phyloP scores from a whole-genome alignment of 2,888 invertebrate species.

The Cosmopolites sordidus region DNA sequence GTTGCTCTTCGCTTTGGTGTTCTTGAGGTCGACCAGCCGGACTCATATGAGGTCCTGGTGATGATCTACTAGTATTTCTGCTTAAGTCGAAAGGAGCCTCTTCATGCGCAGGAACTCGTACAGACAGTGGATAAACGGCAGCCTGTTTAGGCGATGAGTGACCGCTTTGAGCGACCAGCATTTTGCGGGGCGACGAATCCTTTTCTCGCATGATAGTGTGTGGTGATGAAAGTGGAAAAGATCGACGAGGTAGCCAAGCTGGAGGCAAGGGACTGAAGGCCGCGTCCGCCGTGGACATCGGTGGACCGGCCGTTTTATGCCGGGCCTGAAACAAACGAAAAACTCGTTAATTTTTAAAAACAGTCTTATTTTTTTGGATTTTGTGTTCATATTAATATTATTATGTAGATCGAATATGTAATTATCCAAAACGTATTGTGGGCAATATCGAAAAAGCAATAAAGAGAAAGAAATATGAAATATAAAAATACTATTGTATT shows the following conservation, averaged over 20 bases:
- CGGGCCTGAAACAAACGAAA: slow-evolving; percentile 32
- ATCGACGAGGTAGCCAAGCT: slow-evolving; percentile 41
- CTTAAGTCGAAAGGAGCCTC: slow-evolving; percentile 67
- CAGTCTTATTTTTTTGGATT: too few species aligned
- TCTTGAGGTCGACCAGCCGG: slow-evolving; percentile 54
- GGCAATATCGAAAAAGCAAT: too few species aligned
- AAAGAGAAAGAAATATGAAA: too few species aligned
- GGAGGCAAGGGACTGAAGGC: slow-evolving; percentile 33
- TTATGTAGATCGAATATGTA: too few species aligned
- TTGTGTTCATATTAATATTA: too few species aligned
- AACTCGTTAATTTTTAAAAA: too few species aligned
- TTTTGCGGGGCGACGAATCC: slow-evolving; percentile 87
- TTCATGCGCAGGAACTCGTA: slow-evolving; percentile 55
- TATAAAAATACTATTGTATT: too few species aligned
- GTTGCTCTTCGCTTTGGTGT: slow-evolving; percentile 61
- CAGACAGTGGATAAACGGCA: slow-evolving; percentile 64
- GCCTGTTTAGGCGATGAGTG: slow-evolving; percentile 70
- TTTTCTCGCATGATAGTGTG: slow-evolving; percentile 79
- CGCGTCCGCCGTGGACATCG: slow-evolving; percentile 72
- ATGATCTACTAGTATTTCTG: slow-evolving; percentile 44
- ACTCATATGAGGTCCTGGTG: slow-evolving; percentile 55
- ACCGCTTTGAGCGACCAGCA: slow-evolving; percentile 59
- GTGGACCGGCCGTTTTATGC: slow-evolving; percentile 39
- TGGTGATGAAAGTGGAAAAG: slow-evolving; percentile 50
- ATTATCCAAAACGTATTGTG: too few species aligned